These are phyloP conservation scores for Hedychridium roseum DNA, from an alignment of 2,888 invertebrate genomes.

Conservation along the genomic window DNA sequence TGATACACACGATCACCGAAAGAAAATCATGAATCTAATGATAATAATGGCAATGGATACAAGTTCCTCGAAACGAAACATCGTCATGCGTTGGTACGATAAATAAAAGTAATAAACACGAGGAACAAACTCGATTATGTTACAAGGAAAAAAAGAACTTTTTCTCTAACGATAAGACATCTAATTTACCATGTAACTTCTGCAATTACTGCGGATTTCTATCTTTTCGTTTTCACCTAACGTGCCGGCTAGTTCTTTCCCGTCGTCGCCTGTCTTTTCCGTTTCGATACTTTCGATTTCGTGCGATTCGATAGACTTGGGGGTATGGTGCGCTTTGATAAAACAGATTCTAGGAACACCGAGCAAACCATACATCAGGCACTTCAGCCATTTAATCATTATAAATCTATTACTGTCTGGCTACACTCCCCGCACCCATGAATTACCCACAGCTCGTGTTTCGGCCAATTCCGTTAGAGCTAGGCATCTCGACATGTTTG, in stretches of 20 bases:
- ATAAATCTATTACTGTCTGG: too few species aligned
- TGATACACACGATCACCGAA: background rate
- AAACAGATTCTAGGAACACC: too few species aligned
- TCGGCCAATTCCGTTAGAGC: too few species aligned
- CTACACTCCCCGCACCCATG: too few species aligned
- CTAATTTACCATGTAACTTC: conserved; percentile 8
- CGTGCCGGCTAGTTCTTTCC: conserved; percentile 37
- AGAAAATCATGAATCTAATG: background rate
- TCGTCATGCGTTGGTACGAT: conserved; percentile 40
- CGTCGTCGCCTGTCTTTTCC: conserved; percentile 38
- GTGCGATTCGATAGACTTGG: conserved; percentile 7
- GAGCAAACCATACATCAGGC: too few species aligned
- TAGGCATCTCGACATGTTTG: too few species aligned
- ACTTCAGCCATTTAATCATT: too few species aligned
- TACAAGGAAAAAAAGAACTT: conserved; percentile 14
- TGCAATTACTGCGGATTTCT: too few species aligned
- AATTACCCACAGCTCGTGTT: too few species aligned
- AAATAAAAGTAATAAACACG: conserved; percentile 4
- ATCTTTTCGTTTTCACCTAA: too few species aligned
- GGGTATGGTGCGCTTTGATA: too few species aligned
- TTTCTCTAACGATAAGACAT: conserved; percentile 14
- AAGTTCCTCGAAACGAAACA: conserved; percentile 41
- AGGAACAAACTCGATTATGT: conserved; percentile 6
- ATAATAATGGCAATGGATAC: background rate
- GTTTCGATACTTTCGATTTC: conserved; percentile 31